Base-by-base conservation (phyloP, 2,113 vertebrate genomes). In the Eptesicus fuscus region DNA sequence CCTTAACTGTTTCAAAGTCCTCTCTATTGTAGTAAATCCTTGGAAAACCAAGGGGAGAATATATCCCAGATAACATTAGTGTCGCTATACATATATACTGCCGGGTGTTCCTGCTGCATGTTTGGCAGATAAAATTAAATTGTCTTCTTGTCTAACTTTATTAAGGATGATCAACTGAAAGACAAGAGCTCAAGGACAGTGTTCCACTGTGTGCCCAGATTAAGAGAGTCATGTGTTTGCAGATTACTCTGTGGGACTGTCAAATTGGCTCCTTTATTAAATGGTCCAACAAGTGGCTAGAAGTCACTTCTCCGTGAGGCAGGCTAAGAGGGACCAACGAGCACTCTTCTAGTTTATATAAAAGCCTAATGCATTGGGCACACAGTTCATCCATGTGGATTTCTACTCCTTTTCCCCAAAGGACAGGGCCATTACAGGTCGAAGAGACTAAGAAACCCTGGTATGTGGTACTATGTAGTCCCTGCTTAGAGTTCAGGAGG, bases 101-200 rank as follows among this genome's bases (percentile, higher is more conserved):
- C 40, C 12, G 2, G 49, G n/a, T 35, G 25, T 0, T 82, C 12
- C 70, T 84, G 61, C 44, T 67, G 35, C 10, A 73, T 53, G 67
- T 79, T 65, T 93, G 73, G n/a, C 56, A 91, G 59, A 79, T 65
- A 83, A 92, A 95, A 94, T 88, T 82, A 90, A 90, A 47, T 77
- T 91, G 77, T 79, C 56, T 28, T 86, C 74, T n/a, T 90, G 71
- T 51, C 49, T 76, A 83, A 76, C 47, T 95, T 95, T 79, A 96
- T 88, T 87, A 94, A 88, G 53, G 28, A 90, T 42, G 70, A 84
- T 47, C 79, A 83, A 79, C 5, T 56, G 76, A 47, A 93, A 90
- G 47, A 70, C 51, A 93, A 59, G 56, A 40, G 12, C 49, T 25
- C 12, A 67, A 76, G 22, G 67, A 80, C 44, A 20, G 47, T 7